Evolutionary conservation across 2,113 vertebrate genomes (phyloP).

Genomic region (Thomomys bottae): DNA sequence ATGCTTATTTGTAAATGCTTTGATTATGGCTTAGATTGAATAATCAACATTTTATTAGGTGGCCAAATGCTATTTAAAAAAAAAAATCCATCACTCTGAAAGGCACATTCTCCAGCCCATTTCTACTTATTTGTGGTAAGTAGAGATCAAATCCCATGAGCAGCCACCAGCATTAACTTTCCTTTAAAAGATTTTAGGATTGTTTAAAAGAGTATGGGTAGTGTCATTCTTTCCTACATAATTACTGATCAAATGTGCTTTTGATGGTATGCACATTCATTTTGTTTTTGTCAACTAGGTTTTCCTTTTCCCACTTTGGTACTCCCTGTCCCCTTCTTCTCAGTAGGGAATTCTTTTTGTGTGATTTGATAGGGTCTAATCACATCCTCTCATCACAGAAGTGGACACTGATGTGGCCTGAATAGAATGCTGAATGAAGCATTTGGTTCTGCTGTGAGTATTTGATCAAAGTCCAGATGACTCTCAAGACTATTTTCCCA

Average conservation of each 20-base stretch:
- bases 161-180: not conserved
- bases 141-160: not conserved
- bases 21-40: not conserved
- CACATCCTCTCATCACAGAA: not conserved
- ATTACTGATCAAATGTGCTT: too few species aligned
- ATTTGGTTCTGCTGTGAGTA: not conserved
- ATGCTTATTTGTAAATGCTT: constrained; percentile 10
- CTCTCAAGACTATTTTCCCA: not conserved
- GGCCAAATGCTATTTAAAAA: constrained; percentile 23
- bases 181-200: not conserved
- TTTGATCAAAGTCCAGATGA: not conserved
- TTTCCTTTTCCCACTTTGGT: not conserved
- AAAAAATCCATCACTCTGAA: not conserved
- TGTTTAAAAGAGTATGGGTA: not conserved
- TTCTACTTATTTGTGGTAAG: not conserved
- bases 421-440: not conserved
- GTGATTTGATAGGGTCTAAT: not conserved
- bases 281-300: not conserved
- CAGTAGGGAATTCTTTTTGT: not conserved
- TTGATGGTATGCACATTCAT: not conserved
- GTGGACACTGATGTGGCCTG: not conserved
- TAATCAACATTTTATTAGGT: constrained; percentile 17
- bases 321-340: not conserved
- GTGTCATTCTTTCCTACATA: not conserved
- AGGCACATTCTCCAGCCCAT: not conserved